phyloP scores from a whole-genome alignment of 2,888 invertebrate species.

The Machimus rusticus region DNA sequence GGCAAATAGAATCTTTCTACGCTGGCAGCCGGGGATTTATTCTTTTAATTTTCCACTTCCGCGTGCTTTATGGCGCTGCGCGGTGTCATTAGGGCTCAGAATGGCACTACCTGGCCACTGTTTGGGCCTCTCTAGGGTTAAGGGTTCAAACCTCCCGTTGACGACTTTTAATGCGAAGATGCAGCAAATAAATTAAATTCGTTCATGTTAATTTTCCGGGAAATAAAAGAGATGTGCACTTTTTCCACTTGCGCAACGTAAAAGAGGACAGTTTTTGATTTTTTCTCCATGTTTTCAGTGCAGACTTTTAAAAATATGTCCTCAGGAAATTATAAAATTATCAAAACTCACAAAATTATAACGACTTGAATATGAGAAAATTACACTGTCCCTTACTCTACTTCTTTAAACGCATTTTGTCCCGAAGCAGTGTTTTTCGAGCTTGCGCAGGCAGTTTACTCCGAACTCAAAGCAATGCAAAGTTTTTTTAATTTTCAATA shows the following conservation, averaged over 20 bases:
- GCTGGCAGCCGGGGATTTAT: conserved; percentile 13
- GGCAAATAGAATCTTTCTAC: conserved; percentile 26
- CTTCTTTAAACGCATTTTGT: too few relatives aligned
- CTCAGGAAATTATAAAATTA: too few relatives aligned
- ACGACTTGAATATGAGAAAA: too few relatives aligned
- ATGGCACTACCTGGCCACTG: background rate
- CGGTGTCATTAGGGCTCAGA: background rate
- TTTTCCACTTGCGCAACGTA: background rate
- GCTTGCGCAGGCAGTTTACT: too few relatives aligned
- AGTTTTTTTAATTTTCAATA: too few relatives aligned
- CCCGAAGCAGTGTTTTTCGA: too few relatives aligned
- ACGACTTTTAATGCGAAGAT: background rate
- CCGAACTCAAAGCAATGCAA: too few relatives aligned
- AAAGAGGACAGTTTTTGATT: background rate
- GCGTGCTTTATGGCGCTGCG: background rate
- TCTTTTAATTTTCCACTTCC: conserved; percentile 24
- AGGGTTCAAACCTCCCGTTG: background rate
- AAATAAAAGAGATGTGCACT: background rate
- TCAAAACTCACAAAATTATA: too few relatives aligned
- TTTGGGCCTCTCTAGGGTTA: background rate
- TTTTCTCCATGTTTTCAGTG: too few relatives aligned
- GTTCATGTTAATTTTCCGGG: background rate
- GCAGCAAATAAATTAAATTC: background rate
- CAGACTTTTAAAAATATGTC: too few relatives aligned
- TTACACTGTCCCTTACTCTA: too few relatives aligned